Base-by-base conservation (phyloP, 2,888 invertebrate species). In the Stenichneumon culpator region DNA sequence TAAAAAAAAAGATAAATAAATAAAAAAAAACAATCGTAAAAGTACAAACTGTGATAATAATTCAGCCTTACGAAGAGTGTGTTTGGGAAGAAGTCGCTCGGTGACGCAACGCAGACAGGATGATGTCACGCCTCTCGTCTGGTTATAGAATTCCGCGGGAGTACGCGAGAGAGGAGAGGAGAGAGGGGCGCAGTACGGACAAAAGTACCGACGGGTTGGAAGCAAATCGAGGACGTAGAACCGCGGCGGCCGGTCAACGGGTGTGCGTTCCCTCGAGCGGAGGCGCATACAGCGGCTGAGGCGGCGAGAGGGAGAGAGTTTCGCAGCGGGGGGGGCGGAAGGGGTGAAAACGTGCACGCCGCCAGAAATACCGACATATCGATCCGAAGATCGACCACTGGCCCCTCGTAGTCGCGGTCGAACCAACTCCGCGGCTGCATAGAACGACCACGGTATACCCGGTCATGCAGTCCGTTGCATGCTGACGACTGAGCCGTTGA, bases 101-200 rank as follows among this genome's bases (percentile, higher is more conserved):
- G 83, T 84, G 83, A 75, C 79, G 79, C 65, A 79, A 83, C 83
- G 75, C 70, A 50, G 70, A 70, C 70, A 50, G 75, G 83, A 83
- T 84, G 83, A 84, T 77, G 77, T 84, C 83, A 84, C 80, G 69
- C 47, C 63, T 63, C 67, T 72, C 52, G 50, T 67, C 65, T 39
- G 75, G 39, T 80, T 80, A 68, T 77, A 84, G 80, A 80, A 77
- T 82, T 77, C 65, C 22, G 50, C 57, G 52, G 9, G 16, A 50
- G 47, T 68, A 68, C 74, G 52, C n/a, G 79, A 60, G 54, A 36
- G 83, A 68, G 52, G 82, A 63, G 39, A 25, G 67, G 25, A 25
- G 39, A 69, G 73, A 54, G 54, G 9, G 79, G 72, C 25, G 60
- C 28, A 19, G 57, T 9, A n/a, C 65, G 67, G 36, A 19, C 36